Evolutionary conservation across 2,888 invertebrate genomes (phyloP), one percentile per base, ranked within the genome.

Genomic region (Rhamphomyia laevipes): DNA sequence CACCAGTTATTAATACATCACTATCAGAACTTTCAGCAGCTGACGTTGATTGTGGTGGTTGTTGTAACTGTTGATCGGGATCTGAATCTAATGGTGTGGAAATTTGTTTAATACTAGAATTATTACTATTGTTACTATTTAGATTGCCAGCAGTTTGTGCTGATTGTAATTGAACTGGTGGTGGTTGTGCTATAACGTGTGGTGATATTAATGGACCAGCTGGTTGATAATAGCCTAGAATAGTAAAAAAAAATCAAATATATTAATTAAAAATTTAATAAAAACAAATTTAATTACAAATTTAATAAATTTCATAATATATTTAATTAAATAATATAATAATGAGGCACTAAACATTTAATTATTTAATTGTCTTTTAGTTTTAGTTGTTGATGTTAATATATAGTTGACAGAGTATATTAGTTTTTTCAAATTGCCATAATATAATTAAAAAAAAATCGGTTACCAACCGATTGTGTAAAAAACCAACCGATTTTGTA

Each of bases 131-230:
- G 41, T 38, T 37, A 33, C 47, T 49, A 38, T 18, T 11, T 46
- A 48, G 1, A 30, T 43, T 30, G n/a, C 43, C 38, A 45, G 41
- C 51, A 35, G 48, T 17, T 4, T 48, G 38, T n/a, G 43, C 11
- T 51, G 56, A 55, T 57, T 58, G 58, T 48, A 58, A 56, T 46
- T 59, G 57, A 2, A n/a, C 15, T 47, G 57, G 48, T 47, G 55
- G 57, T 51, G 60, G 57, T 45, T 63, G 63, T 55, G 61, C 60
- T 56, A 66, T 61, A 53, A 78, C 76, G 57, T 76, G 75, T 59
- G 83, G 80, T 58, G 80, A 82, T 65, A 91, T 90, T 69, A 91
- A 77, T 59, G 92, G 91, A 56, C 91, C 91, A 60, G 91, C 90
- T 60, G 91, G 91, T 74, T 91, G 91, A 74, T 90, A 91, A 69